A percentile compares a stretch with the other conserved stretches of the same genome.
These are phyloP conservation scores for Lates japonicus DNA, from an alignment of 2,797 vertebrate species.

Conservation along the genomic window DNA sequence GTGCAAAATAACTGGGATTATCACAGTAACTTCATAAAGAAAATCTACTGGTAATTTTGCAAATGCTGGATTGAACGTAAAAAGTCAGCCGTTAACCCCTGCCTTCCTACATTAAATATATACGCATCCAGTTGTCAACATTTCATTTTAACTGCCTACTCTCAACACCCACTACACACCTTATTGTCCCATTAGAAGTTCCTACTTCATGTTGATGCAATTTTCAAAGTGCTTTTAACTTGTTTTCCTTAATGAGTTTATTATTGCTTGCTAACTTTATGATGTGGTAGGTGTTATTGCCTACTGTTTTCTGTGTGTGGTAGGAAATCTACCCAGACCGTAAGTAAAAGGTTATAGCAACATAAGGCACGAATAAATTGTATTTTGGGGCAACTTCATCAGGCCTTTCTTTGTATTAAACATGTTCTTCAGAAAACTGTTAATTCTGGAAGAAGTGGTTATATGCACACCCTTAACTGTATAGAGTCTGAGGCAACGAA, in stretches of 20 bases:
- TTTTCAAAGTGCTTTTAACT: neutral
- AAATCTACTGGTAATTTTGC: neutral
- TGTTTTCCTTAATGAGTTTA: neutral
- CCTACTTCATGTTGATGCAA: neutral
- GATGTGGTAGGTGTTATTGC: neutral
- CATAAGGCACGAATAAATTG: neutral
- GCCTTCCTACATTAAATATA: neutral
- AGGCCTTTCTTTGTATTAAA: too few species aligned
- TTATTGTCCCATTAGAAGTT: neutral
- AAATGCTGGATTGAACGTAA: neutral
- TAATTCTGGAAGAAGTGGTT: neutral
- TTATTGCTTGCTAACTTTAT: neutral
- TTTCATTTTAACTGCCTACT: conserved; percentile 1
- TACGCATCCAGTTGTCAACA: neutral
- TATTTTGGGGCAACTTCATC: too few species aligned
- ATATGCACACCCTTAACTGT: neutral
- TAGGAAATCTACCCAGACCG: neutral
- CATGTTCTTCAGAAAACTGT: neutral
- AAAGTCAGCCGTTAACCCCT: neutral
- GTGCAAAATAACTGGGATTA: neutral
- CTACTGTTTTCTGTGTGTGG: neutral
- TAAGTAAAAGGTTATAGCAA: neutral
- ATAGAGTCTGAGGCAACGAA: neutral
- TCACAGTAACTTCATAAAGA: neutral
- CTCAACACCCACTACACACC: neutral